These are phyloP conservation scores for Teleogryllus oceanicus DNA, from an alignment of 2,888 invertebrate genomes.

Conservation along the genomic window DNA sequence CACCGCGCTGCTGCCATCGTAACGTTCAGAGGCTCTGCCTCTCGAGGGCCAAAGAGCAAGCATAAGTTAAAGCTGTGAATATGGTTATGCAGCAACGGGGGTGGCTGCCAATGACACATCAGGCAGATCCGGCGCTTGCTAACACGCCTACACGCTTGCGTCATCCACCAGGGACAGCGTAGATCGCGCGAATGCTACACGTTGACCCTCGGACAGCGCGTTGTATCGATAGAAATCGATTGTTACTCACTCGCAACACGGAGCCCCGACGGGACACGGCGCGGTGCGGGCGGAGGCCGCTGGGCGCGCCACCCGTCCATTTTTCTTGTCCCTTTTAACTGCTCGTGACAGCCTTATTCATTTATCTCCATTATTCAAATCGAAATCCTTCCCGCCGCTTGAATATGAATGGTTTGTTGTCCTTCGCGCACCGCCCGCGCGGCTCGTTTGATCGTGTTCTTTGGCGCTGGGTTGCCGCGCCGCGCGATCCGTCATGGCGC, in stretches of 20 bases:
- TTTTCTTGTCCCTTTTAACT: slow-evolving; percentile 5
- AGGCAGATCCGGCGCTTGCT: neutral
- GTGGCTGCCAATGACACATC: too few relatives aligned
- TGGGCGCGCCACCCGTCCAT: neutral
- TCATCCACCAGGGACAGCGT: neutral
- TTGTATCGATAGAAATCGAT: slow-evolving; percentile 18
- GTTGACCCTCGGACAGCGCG: neutral
- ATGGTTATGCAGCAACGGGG: too few relatives aligned
- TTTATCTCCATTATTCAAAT: slow-evolving; percentile 18
- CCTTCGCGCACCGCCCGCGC: neutral
- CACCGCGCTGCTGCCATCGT: too few relatives aligned
- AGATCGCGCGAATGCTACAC: neutral
- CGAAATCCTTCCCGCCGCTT: neutral
- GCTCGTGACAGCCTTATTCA: neutral
- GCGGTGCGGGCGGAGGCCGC: too few relatives aligned
- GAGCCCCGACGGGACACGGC: neutral
- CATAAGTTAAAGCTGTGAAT: too few relatives aligned
- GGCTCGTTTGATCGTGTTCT: neutral
- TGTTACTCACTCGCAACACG: neutral
- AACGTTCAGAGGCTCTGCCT: too few relatives aligned
- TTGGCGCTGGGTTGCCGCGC: neutral
- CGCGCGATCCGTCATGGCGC: neutral
- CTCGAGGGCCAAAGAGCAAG: too few relatives aligned
- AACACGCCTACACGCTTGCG: neutral
- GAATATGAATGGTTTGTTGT: slow-evolving; percentile 18